A percentile compares a stretch with the other conserved stretches of the same genome.
These are phyloP conservation scores for Ara ararauna DNA, from an alignment of 2,797 vertebrate species.

Conservation along the genomic window DNA sequence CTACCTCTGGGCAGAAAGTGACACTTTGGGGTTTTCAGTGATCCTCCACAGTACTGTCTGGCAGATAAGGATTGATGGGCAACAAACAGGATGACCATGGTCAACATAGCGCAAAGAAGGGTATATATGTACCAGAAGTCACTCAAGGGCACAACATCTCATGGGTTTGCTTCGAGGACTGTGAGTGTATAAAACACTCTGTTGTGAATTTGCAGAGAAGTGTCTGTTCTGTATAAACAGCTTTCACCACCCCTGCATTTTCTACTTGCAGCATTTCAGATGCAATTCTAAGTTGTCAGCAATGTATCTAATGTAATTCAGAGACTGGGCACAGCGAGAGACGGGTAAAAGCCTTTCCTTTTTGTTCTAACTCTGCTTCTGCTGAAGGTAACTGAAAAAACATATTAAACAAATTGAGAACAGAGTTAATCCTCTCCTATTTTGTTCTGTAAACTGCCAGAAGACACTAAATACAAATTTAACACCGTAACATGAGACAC, in stretches of 20 bases:
- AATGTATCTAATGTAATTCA: neutral
- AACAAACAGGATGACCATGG: neutral
- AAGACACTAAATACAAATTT: neutral
- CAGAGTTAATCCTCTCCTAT: neutral
- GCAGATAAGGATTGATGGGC: neutral
- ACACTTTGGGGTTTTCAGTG: neutral
- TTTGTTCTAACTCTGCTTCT: neutral
- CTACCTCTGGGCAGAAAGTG: neutral
- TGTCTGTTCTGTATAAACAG: neutral
- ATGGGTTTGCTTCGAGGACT: neutral
- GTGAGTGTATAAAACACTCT: neutral
- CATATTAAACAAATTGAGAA: neutral
- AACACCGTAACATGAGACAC: neutral
- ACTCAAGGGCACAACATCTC: neutral
- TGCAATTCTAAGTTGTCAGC: neutral
- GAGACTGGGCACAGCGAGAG: neutral
- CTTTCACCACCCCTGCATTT: neutral
- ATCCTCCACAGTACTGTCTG: rapidly evolving
- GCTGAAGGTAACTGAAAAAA: neutral
- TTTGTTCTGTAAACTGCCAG: neutral
- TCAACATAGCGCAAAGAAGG: neutral
- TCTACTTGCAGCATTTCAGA: neutral
- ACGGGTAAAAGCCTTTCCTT: neutral
- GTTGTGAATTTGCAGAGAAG: neutral
- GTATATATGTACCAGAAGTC: neutral